Evolutionary conservation across 30 jellyfish, hydroid and myxozoan genomes (phyloP).

Genomic region (Sanderia malayensis): DNA sequence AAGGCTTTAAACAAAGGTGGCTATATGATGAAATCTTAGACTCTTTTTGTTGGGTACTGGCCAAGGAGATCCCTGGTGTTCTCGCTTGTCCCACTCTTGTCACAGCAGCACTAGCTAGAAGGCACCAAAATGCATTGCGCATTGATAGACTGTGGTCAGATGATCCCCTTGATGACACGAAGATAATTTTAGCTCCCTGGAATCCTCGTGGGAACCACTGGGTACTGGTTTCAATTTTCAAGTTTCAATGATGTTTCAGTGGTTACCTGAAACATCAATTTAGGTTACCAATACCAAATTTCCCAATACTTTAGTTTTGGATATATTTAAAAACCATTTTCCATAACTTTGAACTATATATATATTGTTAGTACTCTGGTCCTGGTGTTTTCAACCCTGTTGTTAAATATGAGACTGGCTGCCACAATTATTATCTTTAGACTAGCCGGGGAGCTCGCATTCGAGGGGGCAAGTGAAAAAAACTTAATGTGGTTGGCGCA

Average conservation of each 20-base stretch:
- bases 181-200: constrained; percentile 13
- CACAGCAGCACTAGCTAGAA: constrained; percentile 24
- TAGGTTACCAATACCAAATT: too few relatives aligned
- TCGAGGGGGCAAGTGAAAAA: too few relatives aligned
- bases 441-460: too few relatives aligned
- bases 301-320: too few relatives aligned
- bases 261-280: too few relatives aligned
- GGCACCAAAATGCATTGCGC: constrained; percentile 5
- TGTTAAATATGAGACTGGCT: too few relatives aligned
- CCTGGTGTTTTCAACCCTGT: too few relatives aligned
- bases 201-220: constrained; percentile 21
- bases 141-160: constrained; percentile 6
- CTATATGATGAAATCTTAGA: constrained; percentile 5
- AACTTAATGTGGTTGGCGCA: too few relatives aligned
- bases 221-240: background rate
- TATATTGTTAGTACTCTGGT: too few relatives aligned
- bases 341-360: too few relatives aligned
- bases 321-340: too few relatives aligned
- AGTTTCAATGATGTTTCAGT: background rate
- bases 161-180: background rate
- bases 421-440: too few relatives aligned
- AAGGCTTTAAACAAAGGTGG: constrained; percentile 1
- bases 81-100: background rate
- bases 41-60: constrained; percentile 3
- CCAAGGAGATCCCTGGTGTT: constrained; percentile 1